Evolutionary conservation across 2,888 invertebrate genomes (phyloP).

Genomic region (Mongoloraphidia duomilia): DNA sequence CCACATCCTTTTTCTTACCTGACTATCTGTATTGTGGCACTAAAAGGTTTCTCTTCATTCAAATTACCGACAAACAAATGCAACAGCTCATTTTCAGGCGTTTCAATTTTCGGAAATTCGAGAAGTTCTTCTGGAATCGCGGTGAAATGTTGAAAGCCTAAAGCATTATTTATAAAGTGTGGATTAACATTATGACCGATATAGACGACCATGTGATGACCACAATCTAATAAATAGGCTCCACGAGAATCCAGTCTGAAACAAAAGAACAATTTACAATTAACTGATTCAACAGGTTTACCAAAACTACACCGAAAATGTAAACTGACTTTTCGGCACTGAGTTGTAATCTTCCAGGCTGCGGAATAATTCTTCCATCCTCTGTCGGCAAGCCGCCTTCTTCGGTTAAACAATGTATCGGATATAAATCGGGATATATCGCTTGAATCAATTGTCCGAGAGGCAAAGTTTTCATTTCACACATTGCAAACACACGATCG

Average conservation of each 20-base stretch:
- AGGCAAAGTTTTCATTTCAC: constrained; percentile 81
- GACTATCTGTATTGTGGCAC: constrained; percentile 64
- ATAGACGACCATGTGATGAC: constrained; percentile 66
- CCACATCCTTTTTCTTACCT: constrained; percentile 54
- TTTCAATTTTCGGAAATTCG: constrained; percentile 63
- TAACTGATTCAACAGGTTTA: constrained; percentile 3
- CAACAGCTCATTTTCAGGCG: constrained; percentile 56
- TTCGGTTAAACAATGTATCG: constrained; percentile 59
- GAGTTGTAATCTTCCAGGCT: constrained; percentile 70
- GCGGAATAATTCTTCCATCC: constrained; percentile 33
- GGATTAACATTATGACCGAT: constrained; percentile 66
- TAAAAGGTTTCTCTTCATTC: constrained; percentile 72
- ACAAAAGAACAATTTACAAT: constrained; percentile 24
- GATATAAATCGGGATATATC: constrained; percentile 86
- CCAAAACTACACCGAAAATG: constrained; percentile 7
- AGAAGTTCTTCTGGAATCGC: constrained; percentile 66
- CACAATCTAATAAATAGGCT: constrained; percentile 83
- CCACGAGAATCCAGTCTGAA: constrained; percentile 67
- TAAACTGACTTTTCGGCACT: constrained; percentile 56
- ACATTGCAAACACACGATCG: constrained; percentile 87
- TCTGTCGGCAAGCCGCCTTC: constrained; percentile 26
- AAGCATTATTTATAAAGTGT: constrained; percentile 58
- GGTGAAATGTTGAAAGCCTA: constrained; percentile 60
- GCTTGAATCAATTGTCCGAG: constrained; percentile 62
- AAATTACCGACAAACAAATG: constrained; percentile 68